Evolutionary conservation across 2,888 invertebrate genomes (phyloP), one percentile per base, ranked within the genome.

Genomic region (Cosmorhoe ocellata): DNA sequence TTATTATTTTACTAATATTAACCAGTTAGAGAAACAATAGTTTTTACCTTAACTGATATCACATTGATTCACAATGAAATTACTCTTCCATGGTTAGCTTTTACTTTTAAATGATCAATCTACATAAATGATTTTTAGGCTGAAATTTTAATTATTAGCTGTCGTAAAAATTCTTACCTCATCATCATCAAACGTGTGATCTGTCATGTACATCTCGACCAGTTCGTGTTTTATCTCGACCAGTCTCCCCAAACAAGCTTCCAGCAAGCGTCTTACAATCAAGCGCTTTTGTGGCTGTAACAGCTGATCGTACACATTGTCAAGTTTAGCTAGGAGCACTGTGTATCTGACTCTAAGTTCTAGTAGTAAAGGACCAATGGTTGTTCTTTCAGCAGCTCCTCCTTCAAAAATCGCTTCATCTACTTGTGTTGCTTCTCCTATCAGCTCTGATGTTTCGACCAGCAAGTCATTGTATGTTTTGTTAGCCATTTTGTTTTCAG

Each of bases 201-300:
- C 98, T 43, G 95, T 95, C 30, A 96, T 82, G 76, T 97, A 95
- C 10, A 97, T 91, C 66, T 96, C 95, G 0, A 98, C 96, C 58
- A 98, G 90, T 73, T 98, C 97, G 66, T 95, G 92, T 74, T 97
- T 97, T 5, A 98, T 83, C 79, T 99, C 98, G 24, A 98, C 84
- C 32, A 98, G 88, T 53, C 98, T 91, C 0, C 98, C 98, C 46
- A 98, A 88, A 32, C 94, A 93, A 0, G 94, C 92, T 69, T 97
- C 96, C 1, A 97, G 74, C 1, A 96, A 73, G 58, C 94, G 92
- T 56, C 92, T 92, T 0, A 98, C 91, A n/a, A 98, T 88, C 39
- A 94, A 76, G 24, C 97, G 91, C 77, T 98, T 98, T 77, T 99
- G 98, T 0, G 98, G 98, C 76, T 98, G 98, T 30, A 98, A 90